Percentiles rank a stretch among this genome's conserved stretches.
These are phyloP conservation scores for Microplitis mediator DNA, from an alignment of 1,140 invertebrate genomes.

Conservation along the genomic window DNA sequence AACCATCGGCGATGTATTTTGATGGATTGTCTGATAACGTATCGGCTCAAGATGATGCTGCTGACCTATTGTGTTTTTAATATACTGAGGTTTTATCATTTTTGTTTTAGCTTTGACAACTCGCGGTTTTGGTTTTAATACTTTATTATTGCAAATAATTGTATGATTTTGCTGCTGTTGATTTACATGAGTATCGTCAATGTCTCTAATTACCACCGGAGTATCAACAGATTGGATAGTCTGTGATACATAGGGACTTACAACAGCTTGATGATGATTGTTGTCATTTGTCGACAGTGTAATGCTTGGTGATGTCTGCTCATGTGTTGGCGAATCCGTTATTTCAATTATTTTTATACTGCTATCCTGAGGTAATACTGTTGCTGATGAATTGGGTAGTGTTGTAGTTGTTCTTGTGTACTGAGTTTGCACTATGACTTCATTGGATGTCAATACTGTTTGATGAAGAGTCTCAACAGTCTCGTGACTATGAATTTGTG, in stretches of 20 bases:
- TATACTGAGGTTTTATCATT: constrained; percentile 44
- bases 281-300: neutral
- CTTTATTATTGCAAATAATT: constrained; percentile 12
- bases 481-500: constrained; percentile 55
- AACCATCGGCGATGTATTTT: constrained; percentile 49
- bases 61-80: constrained; percentile 42
- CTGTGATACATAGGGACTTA: constrained; percentile 42
- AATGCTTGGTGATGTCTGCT: constrained; percentile 30
- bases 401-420: constrained; percentile 58
- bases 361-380: constrained; percentile 54
- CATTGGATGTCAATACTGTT: constrained; percentile 59
- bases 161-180: constrained; percentile 32
- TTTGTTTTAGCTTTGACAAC: constrained; percentile 46
- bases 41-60: constrained; percentile 31
- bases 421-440: constrained; percentile 57
- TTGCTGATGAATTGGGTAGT: constrained; percentile 49
- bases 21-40: constrained; percentile 47
- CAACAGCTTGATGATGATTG: constrained; percentile 33
- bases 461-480: constrained; percentile 58
- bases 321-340: constrained; percentile 38
- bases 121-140: constrained; percentile 46
- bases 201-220: constrained; percentile 35
- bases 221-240: constrained; percentile 32
- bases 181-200: constrained; percentile 32
- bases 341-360: constrained; percentile 56